Conservation (phyloP, 2,113 vertebrate genomes). For the Oenanthe melanoleuca region DNA sequence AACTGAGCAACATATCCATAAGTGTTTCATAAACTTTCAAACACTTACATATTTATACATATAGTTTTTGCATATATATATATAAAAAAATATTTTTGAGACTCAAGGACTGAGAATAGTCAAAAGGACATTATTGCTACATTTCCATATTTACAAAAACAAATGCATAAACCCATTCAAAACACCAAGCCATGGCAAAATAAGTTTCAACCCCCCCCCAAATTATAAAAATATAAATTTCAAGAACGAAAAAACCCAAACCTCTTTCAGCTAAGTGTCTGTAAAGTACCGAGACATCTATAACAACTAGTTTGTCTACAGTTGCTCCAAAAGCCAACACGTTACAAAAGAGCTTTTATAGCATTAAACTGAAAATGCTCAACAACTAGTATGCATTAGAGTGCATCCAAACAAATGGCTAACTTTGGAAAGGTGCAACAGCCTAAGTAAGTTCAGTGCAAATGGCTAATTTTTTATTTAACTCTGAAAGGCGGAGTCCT, state of each 20-base stretch:
- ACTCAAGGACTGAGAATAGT: constrained; percentile 75
- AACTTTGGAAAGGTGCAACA: constrained; percentile 79
- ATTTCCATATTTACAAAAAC: constrained; percentile 83
- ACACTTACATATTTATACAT: constrained; percentile 82
- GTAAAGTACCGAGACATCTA: constrained; percentile 78
- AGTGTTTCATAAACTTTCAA: constrained; percentile 73
- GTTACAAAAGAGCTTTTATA: constrained; percentile 43
- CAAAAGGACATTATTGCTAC: constrained; percentile 85
- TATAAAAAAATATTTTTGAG: constrained; percentile 84
- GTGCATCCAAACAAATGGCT: constrained; percentile 57
- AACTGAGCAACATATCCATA: constrained; percentile 71
- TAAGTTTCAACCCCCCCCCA: constrained; percentile 60
- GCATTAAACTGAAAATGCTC: constrained; percentile 57
- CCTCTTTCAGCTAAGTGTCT: constrained; percentile 71
- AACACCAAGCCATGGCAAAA: constrained; percentile 79
- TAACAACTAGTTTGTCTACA: constrained; percentile 58
- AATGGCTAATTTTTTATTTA: constrained; percentile 58
- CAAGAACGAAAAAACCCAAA: constrained; percentile 71
- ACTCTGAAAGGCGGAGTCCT: constrained; percentile 24
- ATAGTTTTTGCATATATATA: constrained; percentile 80
- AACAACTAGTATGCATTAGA: constrained; percentile 46
- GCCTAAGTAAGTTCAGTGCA: constrained; percentile 74
- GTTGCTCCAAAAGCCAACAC: constrained; percentile 63
- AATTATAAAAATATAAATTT: constrained; percentile 87
- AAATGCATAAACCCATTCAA: constrained; percentile 74